Conservation (phyloP, 2,797 vertebrate genomes). For the Gymnothorax javanicus region DNA sequence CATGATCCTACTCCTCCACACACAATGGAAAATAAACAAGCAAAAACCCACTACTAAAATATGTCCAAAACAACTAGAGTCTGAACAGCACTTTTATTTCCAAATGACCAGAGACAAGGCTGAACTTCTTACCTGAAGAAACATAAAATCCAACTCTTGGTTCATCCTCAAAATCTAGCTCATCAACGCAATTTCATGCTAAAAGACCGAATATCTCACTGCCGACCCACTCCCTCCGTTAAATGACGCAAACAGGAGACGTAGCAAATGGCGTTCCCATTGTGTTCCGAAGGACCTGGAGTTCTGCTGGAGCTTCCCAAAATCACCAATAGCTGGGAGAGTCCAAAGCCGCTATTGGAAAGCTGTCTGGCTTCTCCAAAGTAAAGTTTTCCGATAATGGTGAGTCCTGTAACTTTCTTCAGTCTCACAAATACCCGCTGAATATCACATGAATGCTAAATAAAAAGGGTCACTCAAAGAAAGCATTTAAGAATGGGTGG, state of each 20-base stretch:
- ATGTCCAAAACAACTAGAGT: not conserved
- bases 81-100: not conserved
- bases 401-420: constrained; percentile 40
- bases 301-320: constrained; percentile 35
- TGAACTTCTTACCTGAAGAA: constrained; percentile 78
- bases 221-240: constrained; percentile 11
- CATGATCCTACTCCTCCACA: not conserved
- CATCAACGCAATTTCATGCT: constrained; percentile 63
- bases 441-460: constrained; percentile 68
- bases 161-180: constrained; percentile 63
- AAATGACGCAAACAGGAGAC: constrained; percentile 46
- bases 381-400: constrained; percentile 45
- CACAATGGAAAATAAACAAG: not conserved
- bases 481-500: constrained; percentile 23
- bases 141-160: constrained; percentile 80
- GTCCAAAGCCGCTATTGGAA: constrained; percentile 50
- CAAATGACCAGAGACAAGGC: constrained; percentile 13
- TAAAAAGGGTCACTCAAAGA: constrained; percentile 39
- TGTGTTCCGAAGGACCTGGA: constrained; percentile 50
- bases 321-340: constrained; percentile 21
- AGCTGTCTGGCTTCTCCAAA: constrained; percentile 35
- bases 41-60: not conserved
- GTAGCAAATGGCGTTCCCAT: constrained; percentile 58
- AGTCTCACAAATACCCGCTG: constrained; percentile 39
- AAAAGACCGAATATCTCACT: not conserved